Evolutionary conservation across 2,113 vertebrate species (phyloP).

Genomic region (Gymnobelideus leadbeateri): DNA sequence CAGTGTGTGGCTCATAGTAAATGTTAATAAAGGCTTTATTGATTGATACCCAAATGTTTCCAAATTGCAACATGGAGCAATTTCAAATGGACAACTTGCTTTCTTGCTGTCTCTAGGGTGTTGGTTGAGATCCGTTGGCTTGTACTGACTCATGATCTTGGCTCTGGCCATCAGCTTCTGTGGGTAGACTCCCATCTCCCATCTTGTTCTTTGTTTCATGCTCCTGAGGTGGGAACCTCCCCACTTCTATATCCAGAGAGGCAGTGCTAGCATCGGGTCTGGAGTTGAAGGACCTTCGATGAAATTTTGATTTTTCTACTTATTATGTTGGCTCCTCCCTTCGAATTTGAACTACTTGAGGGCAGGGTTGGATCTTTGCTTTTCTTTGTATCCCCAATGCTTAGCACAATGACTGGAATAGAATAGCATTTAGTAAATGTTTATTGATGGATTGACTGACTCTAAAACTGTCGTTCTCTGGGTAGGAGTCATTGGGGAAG

Average conservation of each 20-base stretch:
- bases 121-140: neutral
- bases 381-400: neutral
- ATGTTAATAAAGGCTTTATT: neutral
- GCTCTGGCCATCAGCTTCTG: neutral
- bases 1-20: neutral
- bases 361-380: neutral
- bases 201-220: neutral
- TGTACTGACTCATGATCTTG: neutral
- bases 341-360: neutral
- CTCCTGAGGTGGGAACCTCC: neutral
- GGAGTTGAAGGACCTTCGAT: neutral
- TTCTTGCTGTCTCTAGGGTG: neutral
- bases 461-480: neutral
- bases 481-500: neutral
- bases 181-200: neutral
- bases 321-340: neutral
- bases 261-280: too few species aligned
- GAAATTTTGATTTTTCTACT: neutral
- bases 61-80: neutral
- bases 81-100: neutral
- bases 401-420: neutral
- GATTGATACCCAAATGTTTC: neutral
- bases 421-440: neutral
- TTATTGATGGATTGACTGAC: neutral
- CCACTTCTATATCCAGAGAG: neutral